Conservation (phyloP, 2,113 vertebrate genomes). For the Microtus oregoni region DNA sequence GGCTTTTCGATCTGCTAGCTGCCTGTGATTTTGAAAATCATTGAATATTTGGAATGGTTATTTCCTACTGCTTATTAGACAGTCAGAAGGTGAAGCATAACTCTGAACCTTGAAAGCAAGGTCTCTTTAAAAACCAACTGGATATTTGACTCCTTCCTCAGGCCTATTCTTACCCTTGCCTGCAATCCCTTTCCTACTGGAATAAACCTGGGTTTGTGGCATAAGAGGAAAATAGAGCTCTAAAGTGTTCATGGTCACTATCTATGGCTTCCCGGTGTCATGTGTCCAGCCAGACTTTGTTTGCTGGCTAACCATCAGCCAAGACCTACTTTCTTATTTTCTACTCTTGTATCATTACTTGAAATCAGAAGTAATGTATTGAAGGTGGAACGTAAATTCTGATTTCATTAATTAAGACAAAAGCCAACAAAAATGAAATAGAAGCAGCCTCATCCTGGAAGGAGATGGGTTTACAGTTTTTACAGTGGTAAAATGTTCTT, state of each 20-base stretch:
- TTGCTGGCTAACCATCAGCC: not conserved
- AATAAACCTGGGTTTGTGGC: not conserved
- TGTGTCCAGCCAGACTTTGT: not conserved
- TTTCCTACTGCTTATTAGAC: not conserved
- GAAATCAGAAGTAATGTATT: slow-evolving; percentile 23
- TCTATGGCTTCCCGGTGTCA: not conserved
- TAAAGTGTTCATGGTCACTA: not conserved
- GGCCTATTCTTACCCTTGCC: too few relatives aligned
- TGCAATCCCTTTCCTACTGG: not conserved
- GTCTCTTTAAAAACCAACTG: not conserved
- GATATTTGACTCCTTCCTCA: not conserved
- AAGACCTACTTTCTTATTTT: slow-evolving; percentile 24
- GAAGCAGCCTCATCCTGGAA: slow-evolving; percentile 40
- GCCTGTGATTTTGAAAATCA: not conserved
- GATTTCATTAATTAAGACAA: slow-evolving; percentile 41
- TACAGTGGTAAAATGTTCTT: not conserved
- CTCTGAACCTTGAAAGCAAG: not conserved
- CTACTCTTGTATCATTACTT: slow-evolving; percentile 20
- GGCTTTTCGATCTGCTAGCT: not conserved
- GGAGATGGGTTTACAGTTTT: not conserved
- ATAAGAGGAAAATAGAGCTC: not conserved
- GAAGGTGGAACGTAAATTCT: slow-evolving; percentile 48
- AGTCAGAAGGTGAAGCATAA: not conserved
- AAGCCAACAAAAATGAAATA: slow-evolving; percentile 53
- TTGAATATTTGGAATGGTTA: not conserved